Base-by-base conservation (phyloP, 2,797 vertebrate genomes). In the Darevskia nairensis region DNA sequence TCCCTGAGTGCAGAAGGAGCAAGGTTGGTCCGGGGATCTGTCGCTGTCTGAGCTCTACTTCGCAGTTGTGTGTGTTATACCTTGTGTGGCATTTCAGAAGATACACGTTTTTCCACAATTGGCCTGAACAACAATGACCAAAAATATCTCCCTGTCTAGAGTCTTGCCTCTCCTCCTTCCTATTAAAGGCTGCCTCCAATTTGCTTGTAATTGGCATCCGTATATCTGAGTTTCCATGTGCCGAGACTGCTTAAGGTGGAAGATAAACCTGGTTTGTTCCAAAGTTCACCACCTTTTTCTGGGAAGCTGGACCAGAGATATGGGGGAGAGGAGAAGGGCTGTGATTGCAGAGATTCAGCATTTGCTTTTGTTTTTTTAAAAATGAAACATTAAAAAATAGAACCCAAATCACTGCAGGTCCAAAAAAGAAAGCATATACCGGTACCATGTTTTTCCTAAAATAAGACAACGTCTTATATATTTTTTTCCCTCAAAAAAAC, bases 211-310 rank as follows among this genome's bases (percentile, higher is more conserved):
- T 29, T 61, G 44, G 11, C 59, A 35, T 17, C 35, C 5, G 35
- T 84, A 15, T 83, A 46, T 79, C 35, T 27, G 35, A 84, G 32
- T 32, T 80, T 8, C 68, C 59, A 41, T 75, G 29, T 21, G 25
- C 46, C 87, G 32, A 68, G 15, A 71, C 29, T 39, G 35, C 13
- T 55, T 39, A 50, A 9, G 39, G 6, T 13, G 59, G 41, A 44
- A 79, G 27, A 35, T n/a, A 59, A 84, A 23, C 66, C 32, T 71
- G 87, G 81, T 81, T 55, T 84, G 50, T 59, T 44, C 64, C 66
- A 72, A 71, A 13, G 66, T 21, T 79, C 8, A 66, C 44, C 35
- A 39, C 27, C 10, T 78, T 88, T 64, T 27, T 44, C 82, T 79
- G 39, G 50, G 19, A 32, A 79, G 50, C 35, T 59, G 75, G 75